Percentiles rank a stretch among this genome's conserved stretches.
Evolutionary conservation across 1,140 invertebrate species (phyloP).

Genomic region (Papilio glaucus): DNA sequence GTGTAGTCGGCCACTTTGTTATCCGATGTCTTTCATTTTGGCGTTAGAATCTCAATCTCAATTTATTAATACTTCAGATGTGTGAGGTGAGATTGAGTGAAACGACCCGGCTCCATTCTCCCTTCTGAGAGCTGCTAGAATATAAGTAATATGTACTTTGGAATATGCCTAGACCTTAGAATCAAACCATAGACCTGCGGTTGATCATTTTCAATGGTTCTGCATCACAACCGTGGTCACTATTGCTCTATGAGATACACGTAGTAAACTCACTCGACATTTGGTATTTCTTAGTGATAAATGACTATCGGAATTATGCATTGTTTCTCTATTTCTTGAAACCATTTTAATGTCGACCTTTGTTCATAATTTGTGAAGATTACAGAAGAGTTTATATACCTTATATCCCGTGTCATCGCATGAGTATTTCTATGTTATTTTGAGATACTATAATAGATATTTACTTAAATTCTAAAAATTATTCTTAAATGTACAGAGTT

Average conservation of each 20-base stretch:
- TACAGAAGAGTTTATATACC: neutral
- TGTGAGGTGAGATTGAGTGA: neutral
- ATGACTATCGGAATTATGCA: conserved; percentile 64
- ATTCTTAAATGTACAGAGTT: too few relatives aligned
- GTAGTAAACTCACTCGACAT: too few relatives aligned
- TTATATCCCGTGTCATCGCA: neutral
- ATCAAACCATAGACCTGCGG: neutral
- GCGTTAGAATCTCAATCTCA: conserved; percentile 31
- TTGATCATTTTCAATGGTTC: too few relatives aligned
- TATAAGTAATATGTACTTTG: too few relatives aligned
- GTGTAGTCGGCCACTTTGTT: conserved; percentile 45
- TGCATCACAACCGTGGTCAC: too few relatives aligned
- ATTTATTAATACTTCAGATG: neutral
- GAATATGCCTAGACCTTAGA: too few relatives aligned
- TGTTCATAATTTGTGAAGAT: conserved; percentile 35
- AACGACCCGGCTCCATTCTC: neutral
- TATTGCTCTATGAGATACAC: too few relatives aligned
- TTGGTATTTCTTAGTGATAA: too few relatives aligned
- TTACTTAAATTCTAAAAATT: neutral
- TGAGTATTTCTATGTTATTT: neutral
- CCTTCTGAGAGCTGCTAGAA: neutral
- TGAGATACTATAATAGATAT: neutral
- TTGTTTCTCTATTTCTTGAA: conserved; percentile 48
- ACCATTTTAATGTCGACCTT: conserved; percentile 57
- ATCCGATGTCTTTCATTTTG: conserved; percentile 44